A percentile compares a stretch with the other conserved stretches of the same genome.
Conservation (phyloP, 1,140 invertebrate species). For the Arion vulgaris region DNA sequence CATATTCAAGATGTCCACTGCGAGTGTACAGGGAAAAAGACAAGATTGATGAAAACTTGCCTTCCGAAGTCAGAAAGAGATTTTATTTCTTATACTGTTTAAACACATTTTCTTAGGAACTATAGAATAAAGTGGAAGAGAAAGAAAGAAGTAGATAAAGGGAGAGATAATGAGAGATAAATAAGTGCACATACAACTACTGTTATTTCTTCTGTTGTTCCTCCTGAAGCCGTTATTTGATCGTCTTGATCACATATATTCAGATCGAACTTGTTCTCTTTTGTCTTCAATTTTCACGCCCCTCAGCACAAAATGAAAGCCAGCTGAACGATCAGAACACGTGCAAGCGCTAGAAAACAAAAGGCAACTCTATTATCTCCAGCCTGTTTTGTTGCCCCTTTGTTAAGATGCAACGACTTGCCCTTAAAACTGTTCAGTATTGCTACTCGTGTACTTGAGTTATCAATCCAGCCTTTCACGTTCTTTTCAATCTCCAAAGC, state of each 20-base stretch:
- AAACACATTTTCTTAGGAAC: too few species aligned
- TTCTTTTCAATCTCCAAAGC: neutral
- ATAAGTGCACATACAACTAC: neutral
- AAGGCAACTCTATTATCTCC: neutral
- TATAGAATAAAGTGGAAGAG: too few species aligned
- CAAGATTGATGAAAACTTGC: too few species aligned
- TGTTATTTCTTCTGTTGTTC: neutral
- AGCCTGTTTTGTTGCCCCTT: neutral
- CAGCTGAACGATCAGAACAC: conserved; percentile 2
- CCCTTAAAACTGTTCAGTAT: neutral
- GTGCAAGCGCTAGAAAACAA: neutral
- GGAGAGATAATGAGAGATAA: neutral
- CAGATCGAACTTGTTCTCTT: neutral
- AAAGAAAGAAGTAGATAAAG: neutral
- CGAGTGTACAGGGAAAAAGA: too few species aligned
- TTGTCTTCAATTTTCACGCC: conserved; percentile 1
- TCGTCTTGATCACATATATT: neutral
- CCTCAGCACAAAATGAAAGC: neutral
- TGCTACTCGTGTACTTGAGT: conserved; percentile 14
- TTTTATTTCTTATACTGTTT: too few species aligned
- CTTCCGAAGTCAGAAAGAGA: too few species aligned
- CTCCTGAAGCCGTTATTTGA: neutral
- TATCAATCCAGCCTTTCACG: neutral
- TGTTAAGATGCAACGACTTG: neutral
- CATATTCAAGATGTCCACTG: too few species aligned